Percentiles rank a stretch among this genome's conserved stretches.
Conservation (phyloP, 2,113 vertebrate genomes). For the Symphodus melops region DNA sequence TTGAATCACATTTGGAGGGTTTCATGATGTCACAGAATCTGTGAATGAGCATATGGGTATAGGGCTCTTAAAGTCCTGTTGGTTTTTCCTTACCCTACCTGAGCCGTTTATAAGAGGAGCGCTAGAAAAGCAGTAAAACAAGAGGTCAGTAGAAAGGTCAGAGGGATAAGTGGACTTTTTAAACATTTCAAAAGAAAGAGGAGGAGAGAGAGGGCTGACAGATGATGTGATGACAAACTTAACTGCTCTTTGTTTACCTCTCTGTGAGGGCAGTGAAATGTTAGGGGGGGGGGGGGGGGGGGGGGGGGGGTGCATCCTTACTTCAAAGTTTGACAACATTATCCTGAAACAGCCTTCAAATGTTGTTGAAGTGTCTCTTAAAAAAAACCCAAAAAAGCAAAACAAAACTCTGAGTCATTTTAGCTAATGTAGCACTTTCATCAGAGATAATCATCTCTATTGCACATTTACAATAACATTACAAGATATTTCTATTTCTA, state of each 20-base stretch:
- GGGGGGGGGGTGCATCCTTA: too few species aligned
- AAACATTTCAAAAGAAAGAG: too few species aligned
- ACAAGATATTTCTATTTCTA: neutral
- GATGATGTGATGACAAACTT: neutral
- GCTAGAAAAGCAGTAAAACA: constrained; percentile 16
- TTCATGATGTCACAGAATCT: neutral
- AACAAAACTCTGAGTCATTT: neutral
- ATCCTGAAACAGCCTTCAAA: neutral
- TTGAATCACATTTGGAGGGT: neutral
- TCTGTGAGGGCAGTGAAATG: too few species aligned
- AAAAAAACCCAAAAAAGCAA: too few species aligned
- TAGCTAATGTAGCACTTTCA: neutral
- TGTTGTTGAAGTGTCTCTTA: neutral
- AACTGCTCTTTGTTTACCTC: neutral
- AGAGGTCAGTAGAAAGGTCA: constrained; percentile 19
- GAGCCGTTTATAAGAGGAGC: constrained; percentile 26
- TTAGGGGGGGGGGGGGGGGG: too few species aligned
- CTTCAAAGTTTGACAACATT: neutral
- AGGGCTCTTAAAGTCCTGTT: neutral
- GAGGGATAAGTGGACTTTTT: constrained; percentile 9
- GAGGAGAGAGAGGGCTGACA: neutral
- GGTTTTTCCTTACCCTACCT: constrained; percentile 10
- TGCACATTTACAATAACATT: neutral
- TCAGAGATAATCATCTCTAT: neutral
- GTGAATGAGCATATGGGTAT: neutral